A percentile compares a stretch with the other conserved stretches of the same genome.
Evolutionary conservation across 2,113 vertebrate genomes (phyloP).

Genomic region (Canis aureus): DNA sequence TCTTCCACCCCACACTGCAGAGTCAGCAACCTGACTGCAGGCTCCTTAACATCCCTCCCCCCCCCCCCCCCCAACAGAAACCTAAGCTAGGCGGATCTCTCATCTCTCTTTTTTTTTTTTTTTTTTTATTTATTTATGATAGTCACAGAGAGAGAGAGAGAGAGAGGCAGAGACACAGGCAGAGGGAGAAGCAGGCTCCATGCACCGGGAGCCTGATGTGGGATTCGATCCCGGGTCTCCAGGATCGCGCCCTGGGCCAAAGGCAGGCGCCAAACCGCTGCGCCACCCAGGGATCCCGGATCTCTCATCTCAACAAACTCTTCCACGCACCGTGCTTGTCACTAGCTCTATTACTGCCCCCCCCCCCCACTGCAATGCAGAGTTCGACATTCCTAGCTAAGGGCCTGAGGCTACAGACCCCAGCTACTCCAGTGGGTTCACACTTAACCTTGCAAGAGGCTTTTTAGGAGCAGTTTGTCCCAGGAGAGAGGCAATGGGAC

Average conservation of each 20-base stretch:
- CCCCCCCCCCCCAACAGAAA: neutral
- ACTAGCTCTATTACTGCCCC: neutral
- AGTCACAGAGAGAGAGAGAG: too few species aligned
- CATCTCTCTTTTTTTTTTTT: too few species aligned
- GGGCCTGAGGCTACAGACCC: neutral
- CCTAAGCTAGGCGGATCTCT: neutral
- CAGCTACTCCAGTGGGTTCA: neutral
- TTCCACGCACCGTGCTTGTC: neutral
- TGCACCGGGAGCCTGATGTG: too few species aligned
- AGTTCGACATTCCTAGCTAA: neutral
- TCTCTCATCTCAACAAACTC: neutral
- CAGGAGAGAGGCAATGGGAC: neutral
- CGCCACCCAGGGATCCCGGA: too few species aligned
- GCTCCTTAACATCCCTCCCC: neutral
- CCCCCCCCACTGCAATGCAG: neutral
- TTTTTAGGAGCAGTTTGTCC: neutral
- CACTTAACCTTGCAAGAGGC: conserved; percentile 3
- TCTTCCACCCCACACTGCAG: neutral
- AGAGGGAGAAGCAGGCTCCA: too few species aligned
- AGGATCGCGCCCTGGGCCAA: too few species aligned
- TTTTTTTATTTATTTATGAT: too few species aligned
- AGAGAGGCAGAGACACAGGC: too few species aligned
- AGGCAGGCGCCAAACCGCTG: too few species aligned
- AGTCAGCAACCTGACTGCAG: neutral
- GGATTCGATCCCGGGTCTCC: too few species aligned